These are phyloP conservation scores for Propithecus perrieri DNA, from an alignment of 2,797 vertebrate genomes.

Conservation along the genomic window DNA sequence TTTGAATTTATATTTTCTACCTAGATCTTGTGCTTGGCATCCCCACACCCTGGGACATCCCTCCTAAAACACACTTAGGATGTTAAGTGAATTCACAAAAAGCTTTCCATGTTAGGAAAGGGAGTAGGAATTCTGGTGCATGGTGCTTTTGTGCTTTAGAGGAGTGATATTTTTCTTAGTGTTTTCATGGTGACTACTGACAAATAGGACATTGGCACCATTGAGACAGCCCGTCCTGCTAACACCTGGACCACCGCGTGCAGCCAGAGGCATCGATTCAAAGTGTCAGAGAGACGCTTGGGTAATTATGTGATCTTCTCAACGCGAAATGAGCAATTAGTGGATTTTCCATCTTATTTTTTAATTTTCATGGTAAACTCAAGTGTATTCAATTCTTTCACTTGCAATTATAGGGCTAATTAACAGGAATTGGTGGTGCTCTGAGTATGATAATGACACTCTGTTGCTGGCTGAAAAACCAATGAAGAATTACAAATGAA, in stretches of 20 bases:
- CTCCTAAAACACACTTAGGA: neutral
- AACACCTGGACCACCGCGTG: constrained; percentile 39
- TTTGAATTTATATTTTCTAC: neutral
- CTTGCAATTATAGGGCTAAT: constrained; percentile 68
- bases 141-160: neutral
- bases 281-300: constrained; percentile 40
- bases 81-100: neutral
- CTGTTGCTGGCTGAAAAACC: constrained; percentile 27
- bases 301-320: constrained; percentile 59
- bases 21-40: neutral
- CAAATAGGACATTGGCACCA: constrained; percentile 26
- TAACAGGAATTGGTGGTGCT: constrained; percentile 58
- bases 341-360: constrained; percentile 69
- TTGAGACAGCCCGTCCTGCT: neutral
- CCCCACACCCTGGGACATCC: neutral
- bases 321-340: constrained; percentile 66
- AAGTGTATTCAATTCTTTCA: constrained; percentile 66
- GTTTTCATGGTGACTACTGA: neutral
- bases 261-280: constrained; percentile 24
- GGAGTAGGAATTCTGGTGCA: neutral
- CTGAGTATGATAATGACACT: constrained; percentile 49
- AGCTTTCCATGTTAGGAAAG: neutral
- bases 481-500: constrained; percentile 61
- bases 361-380: constrained; percentile 71
- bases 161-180: neutral